Conservation (phyloP, 2,888 invertebrate genomes). For the Pseudococcus jackbeardsleyi region DNA sequence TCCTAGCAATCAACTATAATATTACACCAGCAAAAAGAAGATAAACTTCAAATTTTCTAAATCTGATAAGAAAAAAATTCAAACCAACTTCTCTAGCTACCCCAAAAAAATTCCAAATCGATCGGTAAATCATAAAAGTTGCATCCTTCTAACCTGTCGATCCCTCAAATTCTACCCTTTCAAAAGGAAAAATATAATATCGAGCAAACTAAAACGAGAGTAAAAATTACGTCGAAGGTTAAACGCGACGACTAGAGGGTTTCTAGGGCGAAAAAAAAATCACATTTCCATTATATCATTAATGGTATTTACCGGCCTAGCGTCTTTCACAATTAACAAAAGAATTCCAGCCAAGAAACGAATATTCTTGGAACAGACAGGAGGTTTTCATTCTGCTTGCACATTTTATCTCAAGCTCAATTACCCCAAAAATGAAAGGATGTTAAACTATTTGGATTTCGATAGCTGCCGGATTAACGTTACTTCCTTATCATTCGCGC, state of each 20-base stretch:
- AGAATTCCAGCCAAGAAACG: constrained; percentile 48
- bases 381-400: constrained; percentile 48
- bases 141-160: not conserved
- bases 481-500: constrained; percentile 58
- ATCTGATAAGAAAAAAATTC: too few relatives aligned
- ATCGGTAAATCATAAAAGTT: not conserved
- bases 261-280: not conserved
- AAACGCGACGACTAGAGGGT: not conserved
- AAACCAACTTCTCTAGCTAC: too few relatives aligned
- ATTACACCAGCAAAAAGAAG: too few relatives aligned
- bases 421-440: constrained; percentile 58
- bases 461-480: constrained; percentile 61
- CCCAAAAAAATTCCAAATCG: not conserved
- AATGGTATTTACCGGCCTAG: constrained; percentile 43
- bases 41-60: too few relatives aligned
- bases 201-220: not conserved
- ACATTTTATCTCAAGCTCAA: constrained; percentile 56
- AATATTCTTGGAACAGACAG: constrained; percentile 51
- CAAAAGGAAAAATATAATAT: not conserved
- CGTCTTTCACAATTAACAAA: constrained; percentile 53
- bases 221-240: not conserved
- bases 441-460: constrained; percentile 59
- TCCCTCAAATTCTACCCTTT: not conserved
- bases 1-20: too few relatives aligned
- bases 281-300: constrained; percentile 43